phyloP scores from a whole-genome alignment of 1,140 invertebrate species.

The Lepidurus arcticus region DNA sequence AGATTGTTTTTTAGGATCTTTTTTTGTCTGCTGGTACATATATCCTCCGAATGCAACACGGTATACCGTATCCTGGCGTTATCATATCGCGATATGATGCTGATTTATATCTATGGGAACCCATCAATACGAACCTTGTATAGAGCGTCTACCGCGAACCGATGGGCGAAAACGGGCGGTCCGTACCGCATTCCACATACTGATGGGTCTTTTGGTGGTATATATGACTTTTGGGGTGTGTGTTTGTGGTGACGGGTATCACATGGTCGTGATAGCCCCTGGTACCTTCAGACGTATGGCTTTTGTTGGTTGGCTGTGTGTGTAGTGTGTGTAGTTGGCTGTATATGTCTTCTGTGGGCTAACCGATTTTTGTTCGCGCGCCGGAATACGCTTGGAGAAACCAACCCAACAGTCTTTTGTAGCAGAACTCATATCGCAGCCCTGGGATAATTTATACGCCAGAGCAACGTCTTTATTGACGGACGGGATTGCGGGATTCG shows the following conservation, averaged over 20 bases:
- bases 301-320: background rate
- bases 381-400: background rate
- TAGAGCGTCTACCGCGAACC: slow-evolving; percentile 2
- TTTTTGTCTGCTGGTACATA: background rate
- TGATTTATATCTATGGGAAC: slow-evolving; percentile 3
- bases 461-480: slow-evolving; percentile 21
- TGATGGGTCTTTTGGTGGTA: background rate
- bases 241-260: slow-evolving; percentile 18
- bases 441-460: slow-evolving; percentile 9
- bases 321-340: background rate
- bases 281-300: slow-evolving; percentile 15
- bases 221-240: slow-evolving; percentile 10
- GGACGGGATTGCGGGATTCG: slow-evolving; percentile 7
- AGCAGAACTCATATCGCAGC: slow-evolving; percentile 17
- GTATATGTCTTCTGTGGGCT: background rate
- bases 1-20: background rate
- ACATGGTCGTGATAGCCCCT: slow-evolving; percentile 9
- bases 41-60: background rate
- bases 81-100: background rate
- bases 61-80: background rate
- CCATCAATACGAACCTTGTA: slow-evolving; percentile 6
- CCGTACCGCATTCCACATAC: background rate
- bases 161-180: background rate
- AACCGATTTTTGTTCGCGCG: background rate
- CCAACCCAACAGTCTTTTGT: slow-evolving; percentile 7